Percentiles rank a stretch among this genome's conserved stretches.
Evolutionary conservation across 2,888 invertebrate genomes (phyloP).

Genomic region (Stenodema calcarata): DNA sequence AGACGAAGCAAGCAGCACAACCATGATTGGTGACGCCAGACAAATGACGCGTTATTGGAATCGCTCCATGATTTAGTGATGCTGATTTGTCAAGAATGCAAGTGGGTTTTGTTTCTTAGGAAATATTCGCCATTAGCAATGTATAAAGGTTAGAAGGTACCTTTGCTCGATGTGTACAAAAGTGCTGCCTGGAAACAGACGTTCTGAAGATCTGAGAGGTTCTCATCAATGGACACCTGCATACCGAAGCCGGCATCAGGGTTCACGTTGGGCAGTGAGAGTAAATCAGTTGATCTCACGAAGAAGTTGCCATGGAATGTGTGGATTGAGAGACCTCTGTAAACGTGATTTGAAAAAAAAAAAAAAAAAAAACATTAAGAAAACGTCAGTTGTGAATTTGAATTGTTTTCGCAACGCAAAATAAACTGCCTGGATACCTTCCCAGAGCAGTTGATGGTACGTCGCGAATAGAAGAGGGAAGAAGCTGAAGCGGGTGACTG

Average conservation of each 20-base stretch:
- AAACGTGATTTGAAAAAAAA: neutral
- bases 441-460: too few species aligned
- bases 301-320: conserved; percentile 99
- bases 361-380: neutral
- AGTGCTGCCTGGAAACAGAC: conserved; percentile 98
- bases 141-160: neutral
- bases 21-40: too few species aligned
- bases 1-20: too few species aligned
- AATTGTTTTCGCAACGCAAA: too few species aligned
- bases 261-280: conserved; percentile 95
- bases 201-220: conserved; percentile 80
- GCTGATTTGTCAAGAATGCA: too few species aligned
- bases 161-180: conserved; percentile 93
- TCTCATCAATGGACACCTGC: conserved; percentile 96
- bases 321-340: conserved; percentile 87
- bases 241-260: conserved; percentile 98
- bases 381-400: neutral
- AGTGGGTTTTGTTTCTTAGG: too few species aligned
- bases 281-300: conserved; percentile 94
- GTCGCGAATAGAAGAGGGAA: too few species aligned
- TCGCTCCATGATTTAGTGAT: too few species aligned
- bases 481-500: too few species aligned
- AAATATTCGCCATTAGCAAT: too few species aligned
- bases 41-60: too few species aligned
- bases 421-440: too few species aligned